Evolutionary conservation across 2,888 invertebrate genomes (phyloP), one percentile per base, ranked within the genome.

Genomic region (Zonitis immaculata): DNA sequence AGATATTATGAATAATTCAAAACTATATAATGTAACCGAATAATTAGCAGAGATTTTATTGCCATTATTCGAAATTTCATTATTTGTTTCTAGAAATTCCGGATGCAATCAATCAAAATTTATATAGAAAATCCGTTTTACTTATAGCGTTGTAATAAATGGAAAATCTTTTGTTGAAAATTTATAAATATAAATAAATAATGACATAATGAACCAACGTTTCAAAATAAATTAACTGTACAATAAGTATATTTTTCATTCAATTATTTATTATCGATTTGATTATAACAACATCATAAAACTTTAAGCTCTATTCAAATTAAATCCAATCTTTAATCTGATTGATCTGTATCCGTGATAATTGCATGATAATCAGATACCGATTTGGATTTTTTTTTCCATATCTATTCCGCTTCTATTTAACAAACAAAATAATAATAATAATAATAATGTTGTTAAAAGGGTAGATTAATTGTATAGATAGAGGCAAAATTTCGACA

Each of bases 1-100:
- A 49, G 18, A 42, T 11, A 12, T 42, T 43, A 61, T 62, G 61
- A 61, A 61, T 62, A 55, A 62, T 62, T 59, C 61, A 62, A 61
- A 53, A 42, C 51, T 16, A 26, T n/a, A n/a, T 51, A 44, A 47
- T 46, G 43, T 57, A 59, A 57, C 58, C 55, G 58, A 53, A 58
- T 60, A 58, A 60, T 60, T 60, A 60, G 52, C 52, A 47, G 39
- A 35, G n/a, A 8, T n/a, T 9, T 8, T 35, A 16, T 35, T 9
- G 35, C 9, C 8, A 35, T 35, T 35, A 16, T 35, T 35, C 14
- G 2, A 32, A 32, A 32, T n/a, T 1, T 16, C 18, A 11, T 35
- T 35, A 16, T 35, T 35, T 9, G 7, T 14, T 12, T n/a, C 14
- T 32, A 6, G 12, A 8, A 35, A 35, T 35, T 35, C 16, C 35